These are phyloP conservation scores for Platyscapa corneri DNA, from an alignment of 1,140 invertebrate genomes.

Conservation along the genomic window DNA sequence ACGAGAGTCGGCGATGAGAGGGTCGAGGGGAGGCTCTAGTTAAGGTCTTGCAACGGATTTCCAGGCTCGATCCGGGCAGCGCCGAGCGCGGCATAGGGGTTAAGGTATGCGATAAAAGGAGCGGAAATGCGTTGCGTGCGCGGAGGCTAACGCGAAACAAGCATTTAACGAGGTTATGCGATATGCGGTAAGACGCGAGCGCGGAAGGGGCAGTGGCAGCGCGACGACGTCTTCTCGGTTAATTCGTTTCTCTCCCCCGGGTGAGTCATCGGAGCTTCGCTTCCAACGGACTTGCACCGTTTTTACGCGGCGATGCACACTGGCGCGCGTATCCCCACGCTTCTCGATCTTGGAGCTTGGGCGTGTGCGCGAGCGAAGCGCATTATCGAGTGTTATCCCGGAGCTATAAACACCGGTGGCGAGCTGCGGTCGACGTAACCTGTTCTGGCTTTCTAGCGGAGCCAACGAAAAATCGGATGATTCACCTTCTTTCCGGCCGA, in stretches of 20 bases:
- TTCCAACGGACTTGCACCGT: conserved; percentile 54
- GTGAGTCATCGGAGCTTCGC: conserved; percentile 64
- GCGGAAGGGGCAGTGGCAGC: conserved; percentile 43
- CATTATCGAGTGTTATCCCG: conserved; percentile 26
- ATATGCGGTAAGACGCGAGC: conserved; percentile 47
- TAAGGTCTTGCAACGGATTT: not conserved
- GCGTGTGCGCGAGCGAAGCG: not conserved
- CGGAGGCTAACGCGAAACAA: conserved; percentile 15
- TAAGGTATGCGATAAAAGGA: conserved; percentile 13
- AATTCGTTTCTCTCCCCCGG: conserved; percentile 56
- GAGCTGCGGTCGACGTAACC: conserved; percentile 39
- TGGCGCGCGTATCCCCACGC: not conserved
- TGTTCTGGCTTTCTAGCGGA: conserved; percentile 35
- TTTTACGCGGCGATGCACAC: conserved; percentile 5
- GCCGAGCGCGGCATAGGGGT: not conserved
- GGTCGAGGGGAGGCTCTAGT: not conserved
- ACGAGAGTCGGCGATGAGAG: too few species aligned
- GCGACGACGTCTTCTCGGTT: conserved; percentile 48
- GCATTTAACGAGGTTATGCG: conserved; percentile 61
- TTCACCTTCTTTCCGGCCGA: conserved; percentile 38
- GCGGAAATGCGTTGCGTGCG: conserved; percentile 35
- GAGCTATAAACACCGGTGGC: conserved; percentile 40
- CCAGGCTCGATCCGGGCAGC: not conserved
- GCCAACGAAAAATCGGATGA: conserved; percentile 49
- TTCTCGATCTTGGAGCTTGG: conserved; percentile 8